Conservation (phyloP, 2,113 vertebrate genomes). For the Xenopus tropicalis region DNA sequence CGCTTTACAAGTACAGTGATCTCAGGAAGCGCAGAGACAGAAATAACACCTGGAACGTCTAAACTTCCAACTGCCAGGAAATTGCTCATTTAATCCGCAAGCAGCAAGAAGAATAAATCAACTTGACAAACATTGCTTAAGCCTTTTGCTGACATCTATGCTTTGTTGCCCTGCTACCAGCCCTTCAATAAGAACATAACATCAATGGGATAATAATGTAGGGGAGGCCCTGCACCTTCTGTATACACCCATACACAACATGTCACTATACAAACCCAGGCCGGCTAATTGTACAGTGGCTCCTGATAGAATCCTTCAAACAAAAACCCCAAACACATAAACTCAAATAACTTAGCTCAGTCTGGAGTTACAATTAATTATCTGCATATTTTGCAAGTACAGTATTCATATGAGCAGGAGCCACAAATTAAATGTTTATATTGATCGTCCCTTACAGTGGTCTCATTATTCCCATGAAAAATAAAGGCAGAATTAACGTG, state of each 20-base stretch:
- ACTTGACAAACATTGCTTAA: conserved; percentile 45
- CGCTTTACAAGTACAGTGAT: conserved; percentile 32
- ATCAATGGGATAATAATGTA: neutral
- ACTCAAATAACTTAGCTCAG: no score
- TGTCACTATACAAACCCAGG: neutral
- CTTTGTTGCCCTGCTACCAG: conserved; percentile 18
- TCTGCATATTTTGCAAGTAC: no score
- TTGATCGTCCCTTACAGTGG: no score
- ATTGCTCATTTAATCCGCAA: conserved; percentile 48
- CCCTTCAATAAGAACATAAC: conserved; percentile 8
- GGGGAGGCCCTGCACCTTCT: neutral
- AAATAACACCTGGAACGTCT: conserved; percentile 59
- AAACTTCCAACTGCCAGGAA: conserved; percentile 51
- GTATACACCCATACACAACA: neutral
- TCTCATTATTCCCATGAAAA: no score
- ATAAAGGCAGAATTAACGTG: no score
- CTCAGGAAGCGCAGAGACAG: conserved; percentile 54
- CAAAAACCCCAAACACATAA: no score
- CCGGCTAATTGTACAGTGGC: no score
- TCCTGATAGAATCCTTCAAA: no score
- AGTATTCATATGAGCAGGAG: no score
- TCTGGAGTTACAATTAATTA: no score
- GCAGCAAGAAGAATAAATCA: conserved; percentile 39
- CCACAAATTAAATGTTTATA: no score
- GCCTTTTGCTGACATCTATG: conserved; percentile 34